Evolutionary conservation across 2,888 invertebrate genomes (phyloP), one percentile per base, ranked within the genome.

Genomic region (Caenorhabditis drosophilae): DNA sequence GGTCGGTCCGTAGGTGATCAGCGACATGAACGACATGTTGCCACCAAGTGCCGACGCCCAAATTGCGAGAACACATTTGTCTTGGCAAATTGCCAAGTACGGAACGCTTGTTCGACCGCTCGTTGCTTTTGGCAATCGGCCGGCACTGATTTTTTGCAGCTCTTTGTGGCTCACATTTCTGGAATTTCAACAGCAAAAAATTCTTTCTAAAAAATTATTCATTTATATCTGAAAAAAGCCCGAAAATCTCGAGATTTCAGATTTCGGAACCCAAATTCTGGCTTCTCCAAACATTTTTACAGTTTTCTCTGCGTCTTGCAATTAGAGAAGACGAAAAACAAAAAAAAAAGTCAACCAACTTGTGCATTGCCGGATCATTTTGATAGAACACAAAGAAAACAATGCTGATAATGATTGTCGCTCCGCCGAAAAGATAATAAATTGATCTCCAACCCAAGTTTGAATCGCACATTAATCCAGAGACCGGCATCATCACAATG

Each of bases 121-220:
- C 46, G 44, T 46, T 11, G 52, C 45, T 12, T 38, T 41, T 12
- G 22, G 26, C 18, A 50, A 31, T 20, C 52, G 42, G 31, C 61
- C 67, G 9, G 35, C 34, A 25, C 48, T 40, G 36, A 68, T 68
- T 36, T 56, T 57, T 9, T 18, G 25, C 12, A 68, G n/a, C 23
- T 68, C 68, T 16, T 60, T 64, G 9, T 34, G 42, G 34, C 63
- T 63, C 11, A 68, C 68, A 42, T 63, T 63, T 53, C 63, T 63
- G 16, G 34, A 62, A 53, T n/a, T 11, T 16, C 15, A 40, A n/a
- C n/a, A n/a, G n/a, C 26, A 26, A 41, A 41, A 12, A 11, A 34
- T 11, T 11, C 12, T 15, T 34, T 15, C 12, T 34, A 34, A 11
- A 34, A 34, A 34, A 34, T 11, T 15, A 38, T 16, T 9, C 6